Conservation (phyloP, 2,113 vertebrate species). For the Mola mola region DNA sequence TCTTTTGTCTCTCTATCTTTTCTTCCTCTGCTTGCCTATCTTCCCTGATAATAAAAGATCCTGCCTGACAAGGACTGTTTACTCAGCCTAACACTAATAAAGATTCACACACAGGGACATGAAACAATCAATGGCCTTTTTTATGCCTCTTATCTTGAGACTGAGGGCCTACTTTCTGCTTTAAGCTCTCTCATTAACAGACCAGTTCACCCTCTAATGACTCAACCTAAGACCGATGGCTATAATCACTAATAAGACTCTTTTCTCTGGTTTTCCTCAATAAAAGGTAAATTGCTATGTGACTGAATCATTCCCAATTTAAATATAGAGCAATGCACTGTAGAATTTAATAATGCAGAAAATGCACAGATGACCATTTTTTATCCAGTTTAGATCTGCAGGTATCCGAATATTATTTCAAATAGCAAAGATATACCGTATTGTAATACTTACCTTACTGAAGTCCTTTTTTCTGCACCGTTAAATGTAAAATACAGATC, state of each 20-base stretch:
- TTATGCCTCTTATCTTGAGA: constrained; percentile 69
- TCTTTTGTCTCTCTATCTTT: constrained; percentile 1
- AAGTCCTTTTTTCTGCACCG: not conserved
- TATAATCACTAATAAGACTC: constrained; percentile 51
- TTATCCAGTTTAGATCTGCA: not conserved
- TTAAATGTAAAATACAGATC: not conserved
- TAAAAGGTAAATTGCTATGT: constrained; percentile 46
- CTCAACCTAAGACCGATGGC: constrained; percentile 50
- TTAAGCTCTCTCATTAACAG: constrained; percentile 69
- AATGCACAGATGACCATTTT: not conserved
- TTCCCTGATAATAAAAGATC: constrained; percentile 23
- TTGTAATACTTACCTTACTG: not conserved
- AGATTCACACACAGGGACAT: constrained; percentile 50
- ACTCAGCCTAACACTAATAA: constrained; percentile 48
- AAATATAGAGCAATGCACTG: no score
- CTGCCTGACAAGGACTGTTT: constrained; percentile 30
- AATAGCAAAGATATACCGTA: not conserved
- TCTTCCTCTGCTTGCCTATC: constrained; percentile 1
- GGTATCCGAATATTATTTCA: not conserved
- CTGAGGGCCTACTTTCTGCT: constrained; percentile 58
- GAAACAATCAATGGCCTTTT: constrained; percentile 64
- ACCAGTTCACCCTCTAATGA: constrained; percentile 61
- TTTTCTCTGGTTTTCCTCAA: constrained; percentile 10
- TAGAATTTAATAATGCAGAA: not conserved
- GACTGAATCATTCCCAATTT: constrained; percentile 40